Evolutionary conservation across 2,113 vertebrate genomes (phyloP).

Genomic region (Salvelinus sp.): DNA sequence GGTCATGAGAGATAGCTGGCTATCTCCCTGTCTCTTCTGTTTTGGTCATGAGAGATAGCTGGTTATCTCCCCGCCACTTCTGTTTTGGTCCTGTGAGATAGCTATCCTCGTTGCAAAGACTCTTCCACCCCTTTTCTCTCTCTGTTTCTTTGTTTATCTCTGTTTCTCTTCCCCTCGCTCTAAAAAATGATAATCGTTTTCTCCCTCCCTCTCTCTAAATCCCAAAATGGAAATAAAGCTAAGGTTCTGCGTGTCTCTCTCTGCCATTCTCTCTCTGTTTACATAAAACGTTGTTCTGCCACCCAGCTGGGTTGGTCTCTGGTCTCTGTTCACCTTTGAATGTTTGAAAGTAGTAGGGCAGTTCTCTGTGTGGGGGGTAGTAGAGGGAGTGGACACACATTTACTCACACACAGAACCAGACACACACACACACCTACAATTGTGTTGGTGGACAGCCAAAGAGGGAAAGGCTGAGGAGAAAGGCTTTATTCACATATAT

Average conservation of each 20-base stretch:
- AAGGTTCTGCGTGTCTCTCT: not conserved
- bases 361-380: constrained; percentile 42
- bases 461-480: not conserved
- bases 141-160: not conserved
- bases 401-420: not conserved
- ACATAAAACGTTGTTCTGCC: constrained; percentile 2
- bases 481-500: not conserved
- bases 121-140: not conserved
- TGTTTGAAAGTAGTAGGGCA: constrained; percentile 42
- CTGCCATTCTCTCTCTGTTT: not conserved
- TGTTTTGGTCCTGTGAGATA: not conserved
- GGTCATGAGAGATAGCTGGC: not conserved
- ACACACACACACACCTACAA: not conserved
- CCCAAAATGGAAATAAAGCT: no score
- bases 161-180: not conserved
- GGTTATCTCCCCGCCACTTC: no score
- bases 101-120: not conserved
- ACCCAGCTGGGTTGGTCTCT: no score
- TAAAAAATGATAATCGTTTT: not conserved
- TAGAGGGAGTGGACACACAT: constrained; percentile 19
- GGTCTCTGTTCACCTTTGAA: constrained; percentile 41
- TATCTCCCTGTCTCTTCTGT: not conserved
- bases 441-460: constrained; percentile 1
- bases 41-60: not conserved
- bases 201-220: not conserved